Evolutionary conservation across 2,113 vertebrate species (phyloP).

Genomic region (Silurus glanis): DNA sequence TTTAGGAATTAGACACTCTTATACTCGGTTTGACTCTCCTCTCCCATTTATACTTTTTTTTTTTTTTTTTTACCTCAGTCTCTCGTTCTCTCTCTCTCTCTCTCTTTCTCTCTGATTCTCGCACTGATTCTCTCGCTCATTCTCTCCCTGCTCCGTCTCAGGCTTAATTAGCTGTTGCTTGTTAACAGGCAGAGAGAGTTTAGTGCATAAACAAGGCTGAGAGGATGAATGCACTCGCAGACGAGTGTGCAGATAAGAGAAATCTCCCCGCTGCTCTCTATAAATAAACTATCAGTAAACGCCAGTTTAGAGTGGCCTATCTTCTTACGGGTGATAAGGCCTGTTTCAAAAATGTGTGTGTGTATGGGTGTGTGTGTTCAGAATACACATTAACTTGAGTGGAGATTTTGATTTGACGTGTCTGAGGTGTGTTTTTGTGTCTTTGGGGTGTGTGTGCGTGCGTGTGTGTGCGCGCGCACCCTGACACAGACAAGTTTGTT

Average conservation of each 20-base stretch:
- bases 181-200: conserved; percentile 55
- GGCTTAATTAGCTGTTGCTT: conserved; percentile 56
- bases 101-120: conserved; percentile 42
- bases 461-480: conserved; percentile 15
- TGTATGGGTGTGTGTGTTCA: conserved; percentile 27
- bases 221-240: conserved; percentile 46
- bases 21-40: background rate
- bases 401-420: conserved; percentile 49
- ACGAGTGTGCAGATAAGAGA: conserved; percentile 48
- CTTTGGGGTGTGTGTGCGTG: conserved; percentile 26
- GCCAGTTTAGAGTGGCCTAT: conserved; percentile 48
- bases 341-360: conserved; percentile 39
- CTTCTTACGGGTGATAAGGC: conserved; percentile 47
- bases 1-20: background rate
- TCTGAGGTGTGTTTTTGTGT: conserved; percentile 37
- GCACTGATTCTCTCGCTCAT: background rate
- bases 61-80: background rate
- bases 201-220: conserved; percentile 53
- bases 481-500: conserved; percentile 50
- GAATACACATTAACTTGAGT: conserved; percentile 49
- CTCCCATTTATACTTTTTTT: conserved; percentile 57
- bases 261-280: conserved; percentile 48
- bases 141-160: conserved; percentile 54
- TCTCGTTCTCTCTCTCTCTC: background rate
- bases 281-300: conserved; percentile 55